Evolutionary conservation across 2,888 invertebrate species (phyloP).

Genomic region (Dynastes hyllus): DNA sequence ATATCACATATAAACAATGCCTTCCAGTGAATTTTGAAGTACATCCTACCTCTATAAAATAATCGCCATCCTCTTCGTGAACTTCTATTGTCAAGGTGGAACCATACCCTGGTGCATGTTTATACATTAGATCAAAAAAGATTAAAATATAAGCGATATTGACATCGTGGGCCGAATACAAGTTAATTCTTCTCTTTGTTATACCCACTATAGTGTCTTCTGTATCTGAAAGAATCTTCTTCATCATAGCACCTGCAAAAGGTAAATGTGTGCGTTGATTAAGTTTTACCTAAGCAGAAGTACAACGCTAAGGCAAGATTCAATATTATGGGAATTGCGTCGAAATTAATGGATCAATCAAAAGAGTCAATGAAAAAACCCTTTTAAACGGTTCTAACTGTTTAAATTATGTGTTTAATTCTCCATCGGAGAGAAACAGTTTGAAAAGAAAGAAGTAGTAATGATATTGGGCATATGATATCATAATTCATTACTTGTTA

Average conservation of each 20-base stretch:
- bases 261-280: background rate
- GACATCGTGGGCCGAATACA: conserved; percentile 47
- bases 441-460: no score
- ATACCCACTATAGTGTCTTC: conserved; percentile 15
- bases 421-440: no score
- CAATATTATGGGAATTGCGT: no score
- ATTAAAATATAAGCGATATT: conserved; percentile 37
- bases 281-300: no score
- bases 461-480: no score
- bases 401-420: no score
- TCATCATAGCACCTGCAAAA: conserved; percentile 33
- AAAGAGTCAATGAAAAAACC: no score
- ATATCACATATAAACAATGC: no score
- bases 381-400: no score
- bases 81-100: conserved; percentile 28
- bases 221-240: conserved; percentile 38
- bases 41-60: conserved; percentile 26
- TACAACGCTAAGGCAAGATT: no score
- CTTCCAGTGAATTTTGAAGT: background rate
- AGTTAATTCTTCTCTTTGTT: conserved; percentile 25
- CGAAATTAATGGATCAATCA: no score
- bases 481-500: no score
- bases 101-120: conserved; percentile 32
- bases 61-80: conserved; percentile 6
- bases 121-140: conserved; percentile 38